phyloP scores from a whole-genome alignment of 2,888 invertebrate species.

The Autographa gamma region DNA sequence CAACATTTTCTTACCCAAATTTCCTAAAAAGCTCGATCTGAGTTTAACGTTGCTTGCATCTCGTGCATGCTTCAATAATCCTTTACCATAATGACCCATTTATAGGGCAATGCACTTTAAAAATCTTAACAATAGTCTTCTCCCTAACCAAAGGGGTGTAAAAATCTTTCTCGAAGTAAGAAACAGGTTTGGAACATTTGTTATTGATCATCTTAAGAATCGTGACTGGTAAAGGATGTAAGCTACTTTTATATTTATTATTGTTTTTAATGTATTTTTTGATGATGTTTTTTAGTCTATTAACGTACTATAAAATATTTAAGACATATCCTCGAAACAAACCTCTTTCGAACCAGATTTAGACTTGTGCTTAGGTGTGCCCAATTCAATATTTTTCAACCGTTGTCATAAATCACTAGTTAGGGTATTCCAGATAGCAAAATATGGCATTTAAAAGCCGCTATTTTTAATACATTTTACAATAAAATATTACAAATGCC shows the following conservation, averaged over 20 bases:
- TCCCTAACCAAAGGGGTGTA: constrained; percentile 60
- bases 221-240: constrained; percentile 34
- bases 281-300: not conserved
- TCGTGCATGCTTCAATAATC: constrained; percentile 20
- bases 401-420: no score
- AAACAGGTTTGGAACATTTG: constrained; percentile 63
- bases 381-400: not conserved
- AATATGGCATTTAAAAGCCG: no score
- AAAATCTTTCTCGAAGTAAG: constrained; percentile 48
- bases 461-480: no score
- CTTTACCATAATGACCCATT: constrained; percentile 66
- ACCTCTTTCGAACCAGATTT: no score
- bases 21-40: no score
- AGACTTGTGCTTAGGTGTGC: no score
- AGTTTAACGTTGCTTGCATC: no score
- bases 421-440: no score
- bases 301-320: not conserved
- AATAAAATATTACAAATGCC: not conserved
- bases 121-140: constrained; percentile 65
- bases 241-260: constrained; percentile 20
- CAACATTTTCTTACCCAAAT: no score
- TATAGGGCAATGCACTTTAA: constrained; percentile 70
- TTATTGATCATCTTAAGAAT: constrained; percentile 46
- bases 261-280: not conserved
- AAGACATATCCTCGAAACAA: no score